Conservation (phyloP, 2,113 vertebrate species). For the Salvelinus fontinalis region DNA sequence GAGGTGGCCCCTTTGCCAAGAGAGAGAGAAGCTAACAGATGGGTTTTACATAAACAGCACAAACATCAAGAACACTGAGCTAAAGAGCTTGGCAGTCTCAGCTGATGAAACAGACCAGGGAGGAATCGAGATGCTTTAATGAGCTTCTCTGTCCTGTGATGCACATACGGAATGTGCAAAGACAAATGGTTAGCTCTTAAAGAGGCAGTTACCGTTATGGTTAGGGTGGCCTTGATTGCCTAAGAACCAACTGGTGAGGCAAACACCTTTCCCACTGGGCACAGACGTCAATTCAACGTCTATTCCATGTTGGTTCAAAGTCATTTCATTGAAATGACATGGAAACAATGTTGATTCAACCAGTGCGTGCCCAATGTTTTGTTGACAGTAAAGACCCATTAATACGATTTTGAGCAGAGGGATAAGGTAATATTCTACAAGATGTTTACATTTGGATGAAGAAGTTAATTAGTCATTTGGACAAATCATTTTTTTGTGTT, state of each 20-base stretch:
- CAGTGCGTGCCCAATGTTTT: background rate
- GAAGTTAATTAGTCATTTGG: no score
- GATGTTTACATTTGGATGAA: no score
- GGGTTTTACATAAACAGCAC: conserved; percentile 80
- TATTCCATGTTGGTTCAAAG: no score
- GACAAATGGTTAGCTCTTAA: conserved; percentile 72
- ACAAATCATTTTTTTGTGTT: no score
- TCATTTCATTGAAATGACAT: no score
- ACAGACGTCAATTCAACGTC: no score
- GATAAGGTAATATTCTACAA: no score
- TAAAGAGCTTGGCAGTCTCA: conserved; percentile 81
- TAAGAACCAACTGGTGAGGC: conserved; percentile 21
- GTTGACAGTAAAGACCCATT: conserved; percentile 16
- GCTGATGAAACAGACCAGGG: conserved; percentile 76
- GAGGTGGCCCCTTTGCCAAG: conserved; percentile 78
- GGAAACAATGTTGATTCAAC: background rate
- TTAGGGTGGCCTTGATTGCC: conserved; percentile 34
- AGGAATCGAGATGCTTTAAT: conserved; percentile 78
- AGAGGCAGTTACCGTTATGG: conserved; percentile 54
- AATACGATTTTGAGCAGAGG: background rate
- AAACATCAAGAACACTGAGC: conserved; percentile 81
- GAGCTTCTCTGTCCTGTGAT: conserved; percentile 74
- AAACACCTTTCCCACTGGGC: no score
- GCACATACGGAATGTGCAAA: conserved; percentile 61
- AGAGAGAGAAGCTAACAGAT: conserved; percentile 79